A percentile compares a stretch with the other conserved stretches of the same genome.
phyloP scores from a whole-genome alignment of 2,888 invertebrate species.

The Rotaria macrura region DNA sequence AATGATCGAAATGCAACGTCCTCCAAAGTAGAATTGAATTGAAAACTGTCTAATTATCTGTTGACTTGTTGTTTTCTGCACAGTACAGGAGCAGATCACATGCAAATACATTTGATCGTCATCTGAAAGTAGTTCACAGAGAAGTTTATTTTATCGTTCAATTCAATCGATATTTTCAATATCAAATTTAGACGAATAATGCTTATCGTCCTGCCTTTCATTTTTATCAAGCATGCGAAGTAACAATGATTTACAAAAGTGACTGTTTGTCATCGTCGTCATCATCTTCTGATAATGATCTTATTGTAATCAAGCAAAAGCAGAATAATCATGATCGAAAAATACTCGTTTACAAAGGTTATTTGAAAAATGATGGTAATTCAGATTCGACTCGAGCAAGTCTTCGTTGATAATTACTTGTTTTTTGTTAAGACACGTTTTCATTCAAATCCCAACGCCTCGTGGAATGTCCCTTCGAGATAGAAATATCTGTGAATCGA shows the following conservation, averaged over 20 bases:
- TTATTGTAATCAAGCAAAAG: not conserved
- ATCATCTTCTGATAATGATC: not conserved
- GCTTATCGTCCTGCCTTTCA: not conserved
- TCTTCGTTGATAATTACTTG: not conserved
- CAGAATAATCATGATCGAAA: not conserved
- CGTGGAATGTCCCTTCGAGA: constrained; percentile 50
- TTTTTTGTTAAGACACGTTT: constrained; percentile 43
- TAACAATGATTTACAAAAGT: not conserved
- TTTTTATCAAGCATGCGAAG: not conserved
- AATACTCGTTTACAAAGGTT: not conserved
- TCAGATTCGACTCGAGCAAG: too few species aligned
- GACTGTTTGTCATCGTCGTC: not conserved
- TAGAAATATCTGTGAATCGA: constrained; percentile 49
- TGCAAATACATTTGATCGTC: too few species aligned
- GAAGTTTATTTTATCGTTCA: too few species aligned
- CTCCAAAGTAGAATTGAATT: too few species aligned
- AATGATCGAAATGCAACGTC: too few species aligned
- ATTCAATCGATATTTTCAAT: not conserved
- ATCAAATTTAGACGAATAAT: not conserved
- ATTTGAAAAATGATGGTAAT: not conserved
- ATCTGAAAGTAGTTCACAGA: too few species aligned
- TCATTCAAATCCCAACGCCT: constrained; percentile 49
- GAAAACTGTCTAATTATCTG: not conserved
- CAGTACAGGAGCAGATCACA: too few species aligned
- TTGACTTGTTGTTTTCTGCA: too few species aligned